Evolutionary conservation across 1,140 invertebrate genomes (phyloP).

Genomic region (Bombus consobrinus): DNA sequence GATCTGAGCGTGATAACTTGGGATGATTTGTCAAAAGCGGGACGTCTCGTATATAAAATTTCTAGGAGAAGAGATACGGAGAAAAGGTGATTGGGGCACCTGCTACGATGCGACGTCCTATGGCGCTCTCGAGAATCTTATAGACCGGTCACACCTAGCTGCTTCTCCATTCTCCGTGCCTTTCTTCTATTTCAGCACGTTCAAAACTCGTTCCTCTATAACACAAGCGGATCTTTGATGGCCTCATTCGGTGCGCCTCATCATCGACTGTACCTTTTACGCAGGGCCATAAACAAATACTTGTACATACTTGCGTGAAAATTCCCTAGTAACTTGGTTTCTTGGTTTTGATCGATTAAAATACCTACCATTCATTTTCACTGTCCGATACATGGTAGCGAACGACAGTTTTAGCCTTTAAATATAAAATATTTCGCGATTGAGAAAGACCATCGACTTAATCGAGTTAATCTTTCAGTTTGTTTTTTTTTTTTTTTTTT

Average conservation of each 20-base stretch:
- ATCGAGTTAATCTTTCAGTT: no score
- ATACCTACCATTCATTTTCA: background rate
- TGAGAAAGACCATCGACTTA: rapidly evolving
- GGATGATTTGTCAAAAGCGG: conserved; percentile 7
- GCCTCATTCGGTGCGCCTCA: conserved; percentile 58
- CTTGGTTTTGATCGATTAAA: background rate
- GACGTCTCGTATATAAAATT: background rate
- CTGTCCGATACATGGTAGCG: no score
- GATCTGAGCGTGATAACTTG: background rate
- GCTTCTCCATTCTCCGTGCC: conserved; percentile 36
- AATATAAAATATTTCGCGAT: no score
- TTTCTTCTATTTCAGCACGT: conserved; percentile 53
- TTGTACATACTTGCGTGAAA: background rate
- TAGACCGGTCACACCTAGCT: conserved; percentile 46
- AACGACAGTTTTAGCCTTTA: no score
- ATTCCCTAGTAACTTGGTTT: background rate
- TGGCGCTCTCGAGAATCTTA: conserved; percentile 44
- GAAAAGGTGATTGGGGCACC: conserved; percentile 34
- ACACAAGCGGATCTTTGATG: conserved; percentile 62
- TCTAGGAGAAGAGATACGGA: background rate
- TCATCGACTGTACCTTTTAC: conserved; percentile 20
- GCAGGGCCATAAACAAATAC: background rate
- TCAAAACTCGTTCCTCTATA: conserved; percentile 66
- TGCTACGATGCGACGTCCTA: conserved; percentile 40
- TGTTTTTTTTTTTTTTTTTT: no score